Percentiles rank a stretch among this genome's conserved stretches.
Evolutionary conservation across 2,888 invertebrate species (phyloP).

Genomic region (Lutraria lutraria): DNA sequence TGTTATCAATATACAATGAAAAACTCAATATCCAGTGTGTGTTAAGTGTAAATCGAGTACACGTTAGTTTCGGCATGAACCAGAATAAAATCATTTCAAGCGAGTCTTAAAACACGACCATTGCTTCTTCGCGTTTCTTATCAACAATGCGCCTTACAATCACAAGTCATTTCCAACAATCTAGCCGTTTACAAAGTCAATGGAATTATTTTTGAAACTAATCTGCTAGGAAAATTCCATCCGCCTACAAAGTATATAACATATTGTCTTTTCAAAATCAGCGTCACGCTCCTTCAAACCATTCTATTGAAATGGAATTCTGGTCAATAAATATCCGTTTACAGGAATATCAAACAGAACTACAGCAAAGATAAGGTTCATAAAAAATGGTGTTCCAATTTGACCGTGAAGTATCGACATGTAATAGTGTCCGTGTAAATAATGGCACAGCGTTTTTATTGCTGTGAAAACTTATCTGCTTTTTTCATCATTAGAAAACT

Average conservation of each 20-base stretch:
- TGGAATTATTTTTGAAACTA: not conserved
- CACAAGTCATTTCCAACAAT: not conserved
- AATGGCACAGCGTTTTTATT: not conserved
- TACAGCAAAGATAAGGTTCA: too few species aligned
- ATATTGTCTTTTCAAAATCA: not conserved
- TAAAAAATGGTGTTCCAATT: not conserved
- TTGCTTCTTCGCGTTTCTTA: not conserved
- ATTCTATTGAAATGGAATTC: not conserved
- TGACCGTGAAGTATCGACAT: not conserved
- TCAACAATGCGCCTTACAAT: not conserved
- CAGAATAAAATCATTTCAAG: not conserved
- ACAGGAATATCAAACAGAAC: too few species aligned
- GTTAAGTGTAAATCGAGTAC: not conserved
- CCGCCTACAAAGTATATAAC: not conserved
- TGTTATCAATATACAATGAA: too few species aligned
- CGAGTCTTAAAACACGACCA: not conserved
- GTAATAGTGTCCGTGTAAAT: not conserved
- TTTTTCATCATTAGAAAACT: not conserved
- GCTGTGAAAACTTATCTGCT: not conserved
- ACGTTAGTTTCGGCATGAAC: not conserved
- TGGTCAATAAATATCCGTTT: not conserved
- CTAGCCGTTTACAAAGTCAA: not conserved
- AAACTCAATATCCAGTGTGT: not conserved
- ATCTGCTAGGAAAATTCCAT: not conserved
- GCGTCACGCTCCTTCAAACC: not conserved